Evolutionary conservation across 2,797 vertebrate genomes (phyloP), one percentile per base, ranked within the genome.

Genomic region (Microctenopoma steveboyesi): DNA sequence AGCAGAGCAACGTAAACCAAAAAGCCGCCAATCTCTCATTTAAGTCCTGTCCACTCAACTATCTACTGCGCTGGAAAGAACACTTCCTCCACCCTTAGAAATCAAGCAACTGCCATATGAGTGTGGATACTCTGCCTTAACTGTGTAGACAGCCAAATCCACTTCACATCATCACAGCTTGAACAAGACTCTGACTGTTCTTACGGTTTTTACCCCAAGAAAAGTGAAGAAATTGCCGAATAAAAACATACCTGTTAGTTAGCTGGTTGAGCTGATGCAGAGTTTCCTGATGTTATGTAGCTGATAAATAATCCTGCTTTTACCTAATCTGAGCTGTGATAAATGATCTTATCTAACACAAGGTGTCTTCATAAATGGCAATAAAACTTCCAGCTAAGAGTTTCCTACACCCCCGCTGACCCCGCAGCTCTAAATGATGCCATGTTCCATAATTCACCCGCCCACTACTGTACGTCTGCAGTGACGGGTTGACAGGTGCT

Each of bases 1-100:
- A 55, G 54, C 65, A 59, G 60, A 56, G 37, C 0, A 6, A 25
- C 12, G 1, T 28, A 51, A 64, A 51, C 46, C 33, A 70, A 30
- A 66, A 57, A 64, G 12, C 42, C 69, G 69, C 60, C 63, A 60
- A 57, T 7, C 50, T 56, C 28, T 7, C 27, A 22, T 46, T 46
- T 35, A 56, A 54, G 40, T 68, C 48, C n/a, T 37, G 27, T 28
- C 43, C 40, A n/a, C 53, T 69, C 43, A 25, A 15, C 43, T 11
- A 3, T 33, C 30, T 16, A 33, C 30, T 16, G 10, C 22, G n/a
- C 71, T 25, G 33, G 28, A 49, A 45, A 64, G 12, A 80, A 42
- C 52, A 52, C 14, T 51, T 76, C 54, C 52, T 68, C 35, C 25
- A 61, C 28, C 12, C 25, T 10, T 18, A 67, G 25, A 63, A 60